phyloP scores from a whole-genome alignment of 2,797 vertebrate genomes.

The Vireo griseus region DNA sequence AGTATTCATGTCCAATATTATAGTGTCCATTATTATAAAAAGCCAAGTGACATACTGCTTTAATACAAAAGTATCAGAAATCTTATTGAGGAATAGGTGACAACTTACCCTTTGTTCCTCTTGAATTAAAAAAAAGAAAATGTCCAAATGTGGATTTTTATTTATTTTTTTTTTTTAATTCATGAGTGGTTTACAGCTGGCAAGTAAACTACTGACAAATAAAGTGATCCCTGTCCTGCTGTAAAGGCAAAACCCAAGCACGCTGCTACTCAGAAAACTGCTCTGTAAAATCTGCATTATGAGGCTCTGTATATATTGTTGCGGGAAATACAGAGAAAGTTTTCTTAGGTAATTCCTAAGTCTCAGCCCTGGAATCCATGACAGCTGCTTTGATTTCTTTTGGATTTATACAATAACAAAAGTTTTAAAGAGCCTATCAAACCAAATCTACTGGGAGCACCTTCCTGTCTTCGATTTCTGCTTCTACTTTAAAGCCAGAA shows the following conservation, averaged over 20 bases:
- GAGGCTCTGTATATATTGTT: neutral
- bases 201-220: neutral
- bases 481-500: neutral
- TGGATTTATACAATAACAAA: neutral
- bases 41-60: neutral
- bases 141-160: neutral
- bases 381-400: neutral
- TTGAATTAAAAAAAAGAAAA: neutral
- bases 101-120: neutral
- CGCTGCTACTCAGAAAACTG: neutral
- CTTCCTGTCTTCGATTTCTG: neutral
- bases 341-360: constrained; percentile 3
- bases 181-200: neutral
- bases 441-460: neutral
- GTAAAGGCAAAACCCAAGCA: neutral
- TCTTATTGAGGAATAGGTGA: neutral
- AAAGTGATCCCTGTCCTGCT: neutral
- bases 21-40: too few relatives aligned
- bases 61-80: accelerated
- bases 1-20: neutral
- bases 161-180: neutral
- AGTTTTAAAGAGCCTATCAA: neutral
- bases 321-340: neutral
- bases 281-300: neutral
- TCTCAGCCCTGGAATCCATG: neutral